A percentile compares a stretch with the other conserved stretches of the same genome.
Evolutionary conservation across 2,888 invertebrate genomes (phyloP).

Genomic region (Mechanitis mazaeus): DNA sequence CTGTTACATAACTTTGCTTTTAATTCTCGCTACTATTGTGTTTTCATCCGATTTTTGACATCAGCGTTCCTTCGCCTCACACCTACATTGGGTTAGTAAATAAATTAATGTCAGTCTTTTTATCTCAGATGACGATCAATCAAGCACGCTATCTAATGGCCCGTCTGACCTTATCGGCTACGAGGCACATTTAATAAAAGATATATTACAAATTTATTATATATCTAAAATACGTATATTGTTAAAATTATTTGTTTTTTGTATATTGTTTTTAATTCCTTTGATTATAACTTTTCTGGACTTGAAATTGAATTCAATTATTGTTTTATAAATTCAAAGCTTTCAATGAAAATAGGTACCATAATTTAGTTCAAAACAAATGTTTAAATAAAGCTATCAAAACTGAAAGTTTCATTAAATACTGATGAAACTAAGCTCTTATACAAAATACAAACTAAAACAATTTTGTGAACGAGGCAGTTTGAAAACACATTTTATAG

Average conservation of each 20-base stretch:
- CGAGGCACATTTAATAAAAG: slow-evolving; percentile 32
- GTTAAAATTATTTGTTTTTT: too few species aligned
- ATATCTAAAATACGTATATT: too few species aligned
- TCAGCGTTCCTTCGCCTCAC: slow-evolving; percentile 49
- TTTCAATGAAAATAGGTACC: too few species aligned
- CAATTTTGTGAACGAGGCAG: slow-evolving; percentile 47
- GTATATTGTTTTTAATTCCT: too few species aligned
- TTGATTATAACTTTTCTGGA: not conserved
- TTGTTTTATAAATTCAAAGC: too few species aligned
- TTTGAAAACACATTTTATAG: slow-evolving; percentile 65
- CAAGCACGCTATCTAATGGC: slow-evolving; percentile 44
- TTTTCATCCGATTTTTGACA: slow-evolving; percentile 65
- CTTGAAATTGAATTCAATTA: too few species aligned
- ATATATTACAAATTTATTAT: slow-evolving; percentile 10
- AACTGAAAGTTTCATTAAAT: slow-evolving; percentile 15
- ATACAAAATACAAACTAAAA: slow-evolving; percentile 47
- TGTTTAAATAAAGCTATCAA: too few species aligned
- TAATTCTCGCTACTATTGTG: slow-evolving; percentile 71
- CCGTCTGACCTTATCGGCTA: slow-evolving; percentile 31
- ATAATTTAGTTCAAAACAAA: too few species aligned
- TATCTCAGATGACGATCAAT: slow-evolving; percentile 62
- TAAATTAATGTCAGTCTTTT: slow-evolving; percentile 61
- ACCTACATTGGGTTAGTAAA: slow-evolving; percentile 60
- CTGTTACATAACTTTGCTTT: slow-evolving; percentile 73
- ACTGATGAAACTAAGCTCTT: slow-evolving; percentile 16